phyloP scores from a whole-genome alignment of 92 coral and sea anemone genomes.

The Parazoanthus darwini region DNA sequence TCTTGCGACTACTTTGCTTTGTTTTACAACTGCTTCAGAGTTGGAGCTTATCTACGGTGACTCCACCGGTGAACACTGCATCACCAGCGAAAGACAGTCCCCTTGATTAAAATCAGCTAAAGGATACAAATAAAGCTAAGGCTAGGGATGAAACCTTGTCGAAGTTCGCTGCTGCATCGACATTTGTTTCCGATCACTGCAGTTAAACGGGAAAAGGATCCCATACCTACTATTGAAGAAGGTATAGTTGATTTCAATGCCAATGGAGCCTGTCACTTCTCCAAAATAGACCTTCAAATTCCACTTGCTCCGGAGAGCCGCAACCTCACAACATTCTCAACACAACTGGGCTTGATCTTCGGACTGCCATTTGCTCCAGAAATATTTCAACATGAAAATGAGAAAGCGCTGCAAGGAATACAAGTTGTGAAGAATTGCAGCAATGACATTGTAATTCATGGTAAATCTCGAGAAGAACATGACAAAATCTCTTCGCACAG shows the following conservation, averaged over 20 bases:
- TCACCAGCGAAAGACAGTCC: neutral
- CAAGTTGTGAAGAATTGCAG: slow-evolving; percentile 54
- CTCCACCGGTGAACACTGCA: slow-evolving; percentile 31
- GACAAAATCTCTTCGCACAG: slow-evolving; percentile 38
- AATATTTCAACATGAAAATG: slow-evolving; percentile 56
- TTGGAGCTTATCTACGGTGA: slow-evolving; percentile 29
- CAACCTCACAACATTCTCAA: slow-evolving; percentile 60
- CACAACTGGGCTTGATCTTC: slow-evolving; percentile 58
- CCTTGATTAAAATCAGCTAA: slow-evolving; percentile 23
- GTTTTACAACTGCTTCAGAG: slow-evolving; percentile 39
- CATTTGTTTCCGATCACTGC: slow-evolving; percentile 61
- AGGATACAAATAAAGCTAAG: slow-evolving; percentile 47
- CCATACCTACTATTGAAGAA: slow-evolving; percentile 60
- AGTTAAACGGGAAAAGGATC: slow-evolving; percentile 56
- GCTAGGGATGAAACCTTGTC: slow-evolving; percentile 33
- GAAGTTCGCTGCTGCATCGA: slow-evolving; percentile 60
- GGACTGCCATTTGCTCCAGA: slow-evolving; percentile 56
- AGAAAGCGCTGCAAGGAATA: slow-evolving; percentile 51
- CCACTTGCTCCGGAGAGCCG: slow-evolving; percentile 59
- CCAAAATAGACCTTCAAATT: slow-evolving; percentile 69
- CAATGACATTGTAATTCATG: slow-evolving; percentile 54
- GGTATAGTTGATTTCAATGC: slow-evolving; percentile 49
- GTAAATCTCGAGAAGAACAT: slow-evolving; percentile 55
- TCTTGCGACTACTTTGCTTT: no score
- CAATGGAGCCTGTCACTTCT: slow-evolving; percentile 56